Base-by-base conservation (phyloP, 2,888 invertebrate species). In the Himalopsyche anomala region DNA sequence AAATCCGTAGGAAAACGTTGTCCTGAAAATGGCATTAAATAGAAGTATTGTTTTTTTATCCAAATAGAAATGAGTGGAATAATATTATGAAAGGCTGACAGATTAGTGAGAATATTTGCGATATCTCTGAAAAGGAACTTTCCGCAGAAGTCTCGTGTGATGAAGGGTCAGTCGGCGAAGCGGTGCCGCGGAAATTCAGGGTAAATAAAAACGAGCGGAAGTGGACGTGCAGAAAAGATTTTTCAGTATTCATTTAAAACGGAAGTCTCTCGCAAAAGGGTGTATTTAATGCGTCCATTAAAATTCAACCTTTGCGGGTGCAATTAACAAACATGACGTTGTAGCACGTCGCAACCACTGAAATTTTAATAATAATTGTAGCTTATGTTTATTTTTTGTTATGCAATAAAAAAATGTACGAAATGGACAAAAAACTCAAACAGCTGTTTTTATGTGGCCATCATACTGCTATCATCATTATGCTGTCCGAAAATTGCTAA, bases 221-320 rank as follows among this genome's bases (percentile, higher is more conserved):
- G 74, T 74, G 28, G 38, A 74, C 74, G 74, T 74, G 74, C 62
- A 62, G 62, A 74, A 74, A 36, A 74, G 36, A 74, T 74, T 74
- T 74, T 74, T 74, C 74, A 28, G 74, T 36, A 74, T 74, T 74
- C 74, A 36, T 74, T 74, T 74, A 12, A 74, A 74, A 74, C 74
- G 74, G 74, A 62, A 74, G 74, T 74, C 74, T 74, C 38, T 15
- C 36, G 74, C 74, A 36, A 74, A 36, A 74, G 74, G 74, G 74
- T 74, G 36, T 74, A 74, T 74, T 74, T 74, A 74, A 74, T 74
- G 28, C 74, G 36, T 36, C 74, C 74, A 74, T 74, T 74, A 74
- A 36, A 74, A 74, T 74, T 74, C 74, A 74, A 74, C 74, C 74
- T 74, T 74, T 74, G 74, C 28, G 74, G 74, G 74, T 74, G 74